phyloP scores from a whole-genome alignment of 2,113 vertebrate species.

The Cavia porcellus region DNA sequence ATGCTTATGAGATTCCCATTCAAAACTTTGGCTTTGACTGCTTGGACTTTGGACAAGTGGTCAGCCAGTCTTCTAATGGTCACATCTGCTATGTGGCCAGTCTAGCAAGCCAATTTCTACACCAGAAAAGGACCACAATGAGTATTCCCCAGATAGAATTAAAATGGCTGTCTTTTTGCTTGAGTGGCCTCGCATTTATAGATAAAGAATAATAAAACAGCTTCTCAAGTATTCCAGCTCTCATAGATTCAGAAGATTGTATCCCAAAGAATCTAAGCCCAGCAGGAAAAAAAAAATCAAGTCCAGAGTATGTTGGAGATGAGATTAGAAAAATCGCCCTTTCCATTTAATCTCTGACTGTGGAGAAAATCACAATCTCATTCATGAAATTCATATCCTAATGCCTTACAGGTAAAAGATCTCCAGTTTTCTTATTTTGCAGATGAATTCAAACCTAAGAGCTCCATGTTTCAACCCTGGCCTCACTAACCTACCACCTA shows the following conservation, averaged over 20 bases:
- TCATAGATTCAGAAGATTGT: constrained; percentile 12
- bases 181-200: background rate
- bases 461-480: background rate
- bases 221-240: background rate
- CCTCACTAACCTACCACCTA: background rate
- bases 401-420: background rate
- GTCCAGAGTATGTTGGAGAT: background rate
- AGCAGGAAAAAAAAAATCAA: constrained; percentile 66
- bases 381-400: background rate
- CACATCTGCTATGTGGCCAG: rapidly evolving
- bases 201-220: background rate
- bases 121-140: background rate
- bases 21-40: background rate
- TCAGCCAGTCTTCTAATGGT: background rate
- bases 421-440: background rate
- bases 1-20: background rate
- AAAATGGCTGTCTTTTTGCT: background rate
- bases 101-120: background rate
- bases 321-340: background rate
- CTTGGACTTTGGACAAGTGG: background rate
- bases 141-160: background rate
- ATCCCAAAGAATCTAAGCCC: background rate
- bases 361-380: background rate
- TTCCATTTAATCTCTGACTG: background rate
- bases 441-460: background rate